Percentiles rank a stretch among this genome's conserved stretches.
Evolutionary conservation across 2,888 invertebrate species (phyloP).

Genomic region (Drosophila prolongata): DNA sequence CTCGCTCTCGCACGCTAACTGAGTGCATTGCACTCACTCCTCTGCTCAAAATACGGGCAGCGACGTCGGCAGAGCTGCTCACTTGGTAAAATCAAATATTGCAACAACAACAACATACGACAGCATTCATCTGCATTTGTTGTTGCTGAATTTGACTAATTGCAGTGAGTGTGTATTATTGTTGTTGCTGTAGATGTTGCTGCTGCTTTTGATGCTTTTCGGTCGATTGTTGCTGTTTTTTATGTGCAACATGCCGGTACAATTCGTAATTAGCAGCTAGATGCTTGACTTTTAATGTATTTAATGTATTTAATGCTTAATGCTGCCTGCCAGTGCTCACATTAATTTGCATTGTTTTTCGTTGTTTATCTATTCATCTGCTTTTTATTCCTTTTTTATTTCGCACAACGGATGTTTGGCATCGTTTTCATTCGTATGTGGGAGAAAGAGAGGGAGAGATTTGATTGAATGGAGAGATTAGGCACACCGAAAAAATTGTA

Average conservation of each 20-base stretch:
- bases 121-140: conserved; percentile 50
- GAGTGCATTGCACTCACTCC: conserved; percentile 73
- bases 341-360: conserved; percentile 59
- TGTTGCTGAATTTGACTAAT: conserved; percentile 25
- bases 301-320: conserved; percentile 60
- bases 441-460: conserved; percentile 3
- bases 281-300: conserved; percentile 64
- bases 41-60: conserved; percentile 49
- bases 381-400: conserved; percentile 25
- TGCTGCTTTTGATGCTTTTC: conserved; percentile 55
- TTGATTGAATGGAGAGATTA: conserved; percentile 22
- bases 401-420: conserved; percentile 66
- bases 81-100: conserved; percentile 67
- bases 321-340: conserved; percentile 48
- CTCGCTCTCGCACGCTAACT: conserved; percentile 38
- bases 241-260: conserved; percentile 58
- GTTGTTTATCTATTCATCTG: conserved; percentile 32
- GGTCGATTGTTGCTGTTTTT: conserved; percentile 19
- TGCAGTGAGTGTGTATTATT: conserved; percentile 3
- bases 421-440: conserved; percentile 40
- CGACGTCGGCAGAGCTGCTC: conserved; percentile 52
- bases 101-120: conserved; percentile 37
- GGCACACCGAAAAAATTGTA: conserved; percentile 30
- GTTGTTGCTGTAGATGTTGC: conserved; percentile 30
- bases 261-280: conserved; percentile 61